Evolutionary conservation across 2,888 invertebrate genomes (phyloP), one percentile per base, ranked within the genome.

Genomic region (Eupithecia exiguata): DNA sequence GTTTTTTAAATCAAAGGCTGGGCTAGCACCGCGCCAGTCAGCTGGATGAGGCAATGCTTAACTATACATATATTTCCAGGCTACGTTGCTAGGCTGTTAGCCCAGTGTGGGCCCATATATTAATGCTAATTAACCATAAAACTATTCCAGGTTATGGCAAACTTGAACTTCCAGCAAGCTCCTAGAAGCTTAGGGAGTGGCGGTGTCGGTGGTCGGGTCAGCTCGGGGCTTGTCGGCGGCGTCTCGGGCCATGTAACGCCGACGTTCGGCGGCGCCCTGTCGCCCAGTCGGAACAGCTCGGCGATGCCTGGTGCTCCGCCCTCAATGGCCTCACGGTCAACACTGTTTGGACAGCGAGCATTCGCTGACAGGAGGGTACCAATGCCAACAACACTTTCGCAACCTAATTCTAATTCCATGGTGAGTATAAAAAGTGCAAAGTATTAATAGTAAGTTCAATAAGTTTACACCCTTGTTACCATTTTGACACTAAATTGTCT

Each of bases 121-220:
- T 53, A n/a, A 53, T 4, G 3, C 36, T 46, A 21, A 68, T 14
- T 30, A 5, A 58, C 9, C 10, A 43, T 58, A n/a, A 4, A 53
- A 72, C 38, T 46, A 5, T 92, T 89, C 18, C 94, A 95, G 97
- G 97, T 96, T 96, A 98, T 98, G 97, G 98, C 98, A 95, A 98
- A 97, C 96, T 96, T 98, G 96, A 98, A 98, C 95, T 97, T 97
- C 95, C 97, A 97, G 94, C 97, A 97, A 95, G 96, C 97, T 86
- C 97, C 97, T 94, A 96, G 98, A 95, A 98, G 97, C 95, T 96
- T 98, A 95, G 97, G 97, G 92, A 97, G 97, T 93, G 96, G 94
- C 84, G 92, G 94, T 76, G 93, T 94, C 78, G 93, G 94, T 66
- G 89, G 95, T 87, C 89, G 95, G 86, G 94, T 94, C 61, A 89